Evolutionary conservation across 2,113 vertebrate species (phyloP), one percentile per base, ranked within the genome.

Genomic region (Hippopotamus amphibius): DNA sequence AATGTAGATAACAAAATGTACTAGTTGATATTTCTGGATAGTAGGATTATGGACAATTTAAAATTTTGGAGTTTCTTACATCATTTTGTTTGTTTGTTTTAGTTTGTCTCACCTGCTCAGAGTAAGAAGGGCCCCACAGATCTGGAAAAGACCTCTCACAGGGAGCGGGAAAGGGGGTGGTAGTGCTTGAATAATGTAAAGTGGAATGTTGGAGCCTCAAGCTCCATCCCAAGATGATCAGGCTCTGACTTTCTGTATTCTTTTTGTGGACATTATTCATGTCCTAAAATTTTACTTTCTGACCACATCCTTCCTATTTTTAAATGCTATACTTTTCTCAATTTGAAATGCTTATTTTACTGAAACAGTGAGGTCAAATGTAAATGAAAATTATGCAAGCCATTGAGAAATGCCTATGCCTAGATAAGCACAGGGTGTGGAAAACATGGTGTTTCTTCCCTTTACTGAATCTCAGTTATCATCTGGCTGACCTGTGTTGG

Each of bases 271-370:
- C 5, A 30, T 24, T 50, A 71, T 37, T 63, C 17, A 11, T 55
- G 16, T 79, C 63, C 55, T 97, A 71, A 90, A 84, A 48, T 82
- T 66, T 93, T 89, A 63, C 16, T 95, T 93, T 95, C 55, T 50
- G 24, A 83, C 24, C 11, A 72, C 24, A 48, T 76, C 12, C 26
- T 50, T 72, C 68, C 55, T n/a, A 41, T 33, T 80, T 55, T 9
- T 46, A 81, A 97, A 77, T 81, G 6, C n/a, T 86, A 71, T 48
- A 68, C 33, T 87, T 76, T 65, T 57, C 57, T 96, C 50, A 92
- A 87, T 46, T 69, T 46, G 7, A 94, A 90, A 24, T 82, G 53
- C 26, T 59, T 83, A 95, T 74, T 90, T 97, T 79, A 3, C 53
- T 84, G 89, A 96, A 96, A 37, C 55, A 28, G 33, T 48, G 24